Evolutionary conservation across 2,888 invertebrate genomes (phyloP).

Genomic region (Campopleginae sp.): DNA sequence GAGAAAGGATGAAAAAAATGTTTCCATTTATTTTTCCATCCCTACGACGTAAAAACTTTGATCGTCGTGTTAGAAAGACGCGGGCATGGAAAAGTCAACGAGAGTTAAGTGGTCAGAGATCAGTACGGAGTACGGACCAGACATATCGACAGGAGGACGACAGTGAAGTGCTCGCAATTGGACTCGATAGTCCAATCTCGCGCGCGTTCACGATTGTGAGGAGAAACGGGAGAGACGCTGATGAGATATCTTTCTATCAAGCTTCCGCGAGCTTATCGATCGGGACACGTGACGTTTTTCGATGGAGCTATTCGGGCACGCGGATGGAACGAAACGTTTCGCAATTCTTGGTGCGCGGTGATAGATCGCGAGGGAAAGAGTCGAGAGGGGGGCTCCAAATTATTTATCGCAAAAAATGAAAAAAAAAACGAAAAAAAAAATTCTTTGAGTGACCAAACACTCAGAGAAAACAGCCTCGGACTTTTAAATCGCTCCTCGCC

Average conservation of each 20-base stretch:
- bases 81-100: too few relatives aligned
- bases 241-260: constrained; percentile 41
- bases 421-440: neutral
- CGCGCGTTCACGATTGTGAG: constrained; percentile 30
- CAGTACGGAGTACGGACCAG: constrained; percentile 6
- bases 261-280: constrained; percentile 58
- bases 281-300: constrained; percentile 43
- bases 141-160: constrained; percentile 47
- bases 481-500: constrained; percentile 29
- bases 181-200: constrained; percentile 39
- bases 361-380: neutral
- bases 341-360: neutral
- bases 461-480: constrained; percentile 16
- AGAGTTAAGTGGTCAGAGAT: constrained; percentile 26
- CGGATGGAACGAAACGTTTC: constrained; percentile 40
- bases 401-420: too few relatives aligned
- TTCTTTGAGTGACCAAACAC: too few relatives aligned
- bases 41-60: too few relatives aligned
- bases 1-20: too few relatives aligned
- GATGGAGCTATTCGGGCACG: constrained; percentile 23
- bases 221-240: constrained; percentile 26
- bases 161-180: constrained; percentile 36
- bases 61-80: too few relatives aligned
- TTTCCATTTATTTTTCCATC: too few relatives aligned
- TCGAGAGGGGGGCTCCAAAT: too few relatives aligned